Evolutionary conservation across 2,888 invertebrate genomes (phyloP), one percentile per base, ranked within the genome.

Genomic region (Stratiomys singularior): DNA sequence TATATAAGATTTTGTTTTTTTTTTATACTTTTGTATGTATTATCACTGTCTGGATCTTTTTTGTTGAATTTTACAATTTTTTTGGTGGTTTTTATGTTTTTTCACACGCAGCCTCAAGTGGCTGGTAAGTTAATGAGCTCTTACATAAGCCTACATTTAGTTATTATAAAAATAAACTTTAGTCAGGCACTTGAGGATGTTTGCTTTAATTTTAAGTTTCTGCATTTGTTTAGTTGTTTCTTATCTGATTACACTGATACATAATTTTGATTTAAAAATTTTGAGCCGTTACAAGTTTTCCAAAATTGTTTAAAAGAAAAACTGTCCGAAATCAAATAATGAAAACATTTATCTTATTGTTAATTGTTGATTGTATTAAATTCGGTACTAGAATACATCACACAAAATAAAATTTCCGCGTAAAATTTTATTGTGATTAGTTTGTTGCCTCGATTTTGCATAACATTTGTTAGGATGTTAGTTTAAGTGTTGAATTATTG

Each of bases 331-430:
- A n/a, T 64, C n/a, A 15, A 30, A 64, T 64, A 23, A 25, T 25
- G n/a, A 23, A 18, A 13, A 56, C 7, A 60, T 60, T 64, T n/a
- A 27, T 64, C 11, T 30, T 30, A 27, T 28, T 64, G 15, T 64
- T 15, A 5, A 25, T 30, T 18, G 23, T 60, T 25, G 60, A 60
- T 25, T 60, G 18, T 18, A 52, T 52, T 46, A 46, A 69, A 69
- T 69, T 69, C 69, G 69, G 23, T 69, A 69, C 69, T 69, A 69
- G 69, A 69, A 69, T 69, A 69, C 69, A 69, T 69, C 69, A 69
- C 69, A 69, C 69, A 69, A 69, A 69, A 69, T 69, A 69, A 69
- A 69, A 69, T 69, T 69, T 69, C 69, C 46, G n/a, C 13, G 13
- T 30, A 69, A 66, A 69, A 69, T 69, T 69, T 69, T 69, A 69